A percentile compares a stretch with the other conserved stretches of the same genome.
These are phyloP conservation scores for Acronicta psi DNA, from an alignment of 2,888 invertebrate genomes.

Conservation along the genomic window DNA sequence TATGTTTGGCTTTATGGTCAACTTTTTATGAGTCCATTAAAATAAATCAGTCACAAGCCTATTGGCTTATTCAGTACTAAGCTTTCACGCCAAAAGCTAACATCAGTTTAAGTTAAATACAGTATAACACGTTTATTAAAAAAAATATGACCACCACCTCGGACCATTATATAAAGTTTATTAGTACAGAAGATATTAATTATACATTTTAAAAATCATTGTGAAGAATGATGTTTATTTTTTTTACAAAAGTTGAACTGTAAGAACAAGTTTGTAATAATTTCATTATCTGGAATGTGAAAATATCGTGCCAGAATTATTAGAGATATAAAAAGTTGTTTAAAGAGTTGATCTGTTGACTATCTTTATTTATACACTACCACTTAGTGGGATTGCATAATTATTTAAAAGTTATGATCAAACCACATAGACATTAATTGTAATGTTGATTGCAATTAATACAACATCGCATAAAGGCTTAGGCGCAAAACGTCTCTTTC, in stretches of 20 bases:
- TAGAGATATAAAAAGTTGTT: slow-evolving; percentile 48
- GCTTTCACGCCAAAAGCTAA: too few relatives aligned
- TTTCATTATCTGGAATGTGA: slow-evolving; percentile 38
- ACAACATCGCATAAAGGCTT: too few relatives aligned
- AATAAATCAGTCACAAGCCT: too few relatives aligned
- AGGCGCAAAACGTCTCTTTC: too few relatives aligned
- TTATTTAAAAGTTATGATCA: slow-evolving; percentile 22
- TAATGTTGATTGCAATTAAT: slow-evolving; percentile 28
- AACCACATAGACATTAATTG: slow-evolving; percentile 11
- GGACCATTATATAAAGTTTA: too few relatives aligned
- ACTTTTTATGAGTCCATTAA: too few relatives aligned
- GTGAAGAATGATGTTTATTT: slow-evolving; percentile 25
- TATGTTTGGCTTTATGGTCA: too few relatives aligned
- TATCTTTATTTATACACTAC: slow-evolving; percentile 40
- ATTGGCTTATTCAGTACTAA: too few relatives aligned
- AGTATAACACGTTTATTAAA: too few relatives aligned
- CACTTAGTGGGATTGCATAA: slow-evolving; percentile 43
- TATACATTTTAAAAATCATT: slow-evolving; percentile 33
- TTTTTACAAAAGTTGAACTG: slow-evolving; percentile 20
- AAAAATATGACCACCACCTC: too few relatives aligned
- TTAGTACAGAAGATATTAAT: slow-evolving; percentile 25
- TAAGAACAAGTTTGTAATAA: slow-evolving; percentile 27
- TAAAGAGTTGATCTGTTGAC: slow-evolving; percentile 48
- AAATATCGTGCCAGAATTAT: slow-evolving; percentile 65
- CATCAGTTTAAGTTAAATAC: too few relatives aligned